Evolutionary conservation across 2,113 vertebrate species (phyloP).

Genomic region (Camelus dromedarius): DNA sequence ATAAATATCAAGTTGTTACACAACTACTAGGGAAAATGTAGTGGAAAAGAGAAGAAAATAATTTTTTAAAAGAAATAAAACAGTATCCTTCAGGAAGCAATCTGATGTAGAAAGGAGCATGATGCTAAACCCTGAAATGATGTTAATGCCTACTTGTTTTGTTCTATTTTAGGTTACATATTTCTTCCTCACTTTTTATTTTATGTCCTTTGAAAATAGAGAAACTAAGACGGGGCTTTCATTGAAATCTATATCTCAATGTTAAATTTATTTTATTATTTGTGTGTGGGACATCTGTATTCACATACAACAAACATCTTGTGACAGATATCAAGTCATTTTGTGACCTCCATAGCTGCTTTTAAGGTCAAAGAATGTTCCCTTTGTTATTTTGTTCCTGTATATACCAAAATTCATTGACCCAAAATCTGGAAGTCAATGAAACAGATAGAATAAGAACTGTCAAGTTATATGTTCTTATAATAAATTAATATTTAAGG

Average conservation of each 20-base stretch:
- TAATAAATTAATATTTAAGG: background rate
- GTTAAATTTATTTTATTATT: background rate
- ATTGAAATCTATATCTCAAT: background rate
- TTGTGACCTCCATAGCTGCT: background rate
- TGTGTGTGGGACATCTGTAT: background rate
- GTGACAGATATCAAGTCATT: background rate
- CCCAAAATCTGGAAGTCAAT: background rate
- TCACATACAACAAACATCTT: background rate
- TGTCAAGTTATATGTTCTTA: background rate
- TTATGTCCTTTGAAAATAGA: background rate
- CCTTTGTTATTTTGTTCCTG: conserved; percentile 9
- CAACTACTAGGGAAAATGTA: conserved; percentile 37
- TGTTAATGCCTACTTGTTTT: background rate
- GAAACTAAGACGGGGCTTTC: background rate
- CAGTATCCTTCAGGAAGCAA: background rate
- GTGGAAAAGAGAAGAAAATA: conserved; percentile 41
- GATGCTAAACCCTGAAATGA: background rate
- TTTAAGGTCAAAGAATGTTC: background rate
- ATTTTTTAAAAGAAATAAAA: conserved; percentile 40
- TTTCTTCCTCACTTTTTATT: background rate
- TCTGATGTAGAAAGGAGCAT: background rate
- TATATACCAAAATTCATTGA: background rate
- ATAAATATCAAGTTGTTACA: conserved; percentile 28
- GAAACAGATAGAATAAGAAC: conserved; percentile 3
- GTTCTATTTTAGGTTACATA: background rate